These are phyloP conservation scores for roundworm (Caenorhabditis elegans) DNA, from an alignment of 1,140 invertebrate genomes.

Conservation along the genomic window DNA sequence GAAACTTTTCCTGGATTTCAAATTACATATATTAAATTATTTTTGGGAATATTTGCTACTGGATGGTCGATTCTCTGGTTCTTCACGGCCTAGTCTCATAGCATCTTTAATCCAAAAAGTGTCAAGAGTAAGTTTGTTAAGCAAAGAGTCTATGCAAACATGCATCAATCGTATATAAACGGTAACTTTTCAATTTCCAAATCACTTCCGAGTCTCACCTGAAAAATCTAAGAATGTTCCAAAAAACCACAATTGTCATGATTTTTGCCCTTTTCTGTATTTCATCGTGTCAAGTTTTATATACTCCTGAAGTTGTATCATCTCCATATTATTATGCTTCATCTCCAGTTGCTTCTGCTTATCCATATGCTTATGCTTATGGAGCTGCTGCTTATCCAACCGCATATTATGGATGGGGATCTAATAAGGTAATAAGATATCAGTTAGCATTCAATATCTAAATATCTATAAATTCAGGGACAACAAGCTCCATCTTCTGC, in stretches of 20 bases:
- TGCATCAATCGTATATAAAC: too few relatives aligned
- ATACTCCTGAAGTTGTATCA: not conserved
- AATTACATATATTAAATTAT: too few relatives aligned
- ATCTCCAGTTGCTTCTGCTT: not conserved
- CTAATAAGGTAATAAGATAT: not conserved
- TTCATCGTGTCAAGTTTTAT: not conserved
- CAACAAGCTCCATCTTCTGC: not conserved
- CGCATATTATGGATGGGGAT: slow-evolving; percentile 4
- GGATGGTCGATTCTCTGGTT: too few relatives aligned
- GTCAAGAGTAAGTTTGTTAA: too few relatives aligned
- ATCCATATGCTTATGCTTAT: slow-evolving; percentile 9
- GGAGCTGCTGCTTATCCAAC: slow-evolving; percentile 2
- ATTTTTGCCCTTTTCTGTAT: not conserved
- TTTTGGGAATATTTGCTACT: too few relatives aligned
- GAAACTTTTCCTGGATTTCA: too few relatives aligned
- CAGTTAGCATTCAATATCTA: too few relatives aligned
- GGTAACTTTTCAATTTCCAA: not conserved
- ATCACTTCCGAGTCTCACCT: not conserved
- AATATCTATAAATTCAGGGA: not conserved
- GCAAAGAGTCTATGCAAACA: too few relatives aligned
- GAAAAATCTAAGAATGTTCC: not conserved
- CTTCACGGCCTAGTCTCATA: too few relatives aligned
- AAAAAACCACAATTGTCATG: not conserved
- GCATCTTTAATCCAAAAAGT: too few relatives aligned
- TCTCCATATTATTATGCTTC: not conserved